phyloP scores from a whole-genome alignment of 2,113 vertebrate species.

The Entelurus aequoreus region DNA sequence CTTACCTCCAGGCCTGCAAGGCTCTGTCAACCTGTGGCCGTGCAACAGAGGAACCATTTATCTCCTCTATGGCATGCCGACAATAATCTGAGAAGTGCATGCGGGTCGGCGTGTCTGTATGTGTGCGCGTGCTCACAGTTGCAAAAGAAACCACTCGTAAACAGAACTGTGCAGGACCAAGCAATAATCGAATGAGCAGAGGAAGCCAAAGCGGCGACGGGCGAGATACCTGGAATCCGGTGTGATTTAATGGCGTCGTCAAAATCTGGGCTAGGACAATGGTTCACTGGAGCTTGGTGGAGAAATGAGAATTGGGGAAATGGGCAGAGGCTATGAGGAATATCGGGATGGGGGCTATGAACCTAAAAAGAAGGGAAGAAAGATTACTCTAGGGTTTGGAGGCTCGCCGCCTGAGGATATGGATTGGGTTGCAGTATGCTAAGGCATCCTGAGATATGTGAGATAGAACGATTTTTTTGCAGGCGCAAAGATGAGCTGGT shows the following conservation, averaged over 20 bases:
- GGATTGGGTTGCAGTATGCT: conserved; percentile 34
- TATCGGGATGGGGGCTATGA: conserved; percentile 35
- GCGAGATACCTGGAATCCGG: conserved; percentile 30
- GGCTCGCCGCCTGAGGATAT: conserved; percentile 35
- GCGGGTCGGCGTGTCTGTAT: conserved; percentile 30
- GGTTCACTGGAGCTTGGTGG: conserved; percentile 55
- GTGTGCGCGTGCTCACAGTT: conserved; percentile 11
- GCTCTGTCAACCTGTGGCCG: conserved; percentile 56
- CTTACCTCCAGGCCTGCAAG: conserved; percentile 31
- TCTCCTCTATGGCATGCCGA: conserved; percentile 55
- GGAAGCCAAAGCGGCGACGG: conserved; percentile 39
- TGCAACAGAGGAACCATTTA: conserved; percentile 57
- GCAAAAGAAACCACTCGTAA: conserved; percentile 34
- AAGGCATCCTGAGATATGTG: conserved; percentile 35
- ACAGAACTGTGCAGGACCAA: conserved; percentile 44
- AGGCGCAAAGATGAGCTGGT: conserved; percentile 2
- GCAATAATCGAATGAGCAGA: neutral
- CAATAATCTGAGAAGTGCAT: conserved; percentile 51
- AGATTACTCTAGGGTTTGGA: conserved; percentile 36
- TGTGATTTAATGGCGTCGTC: conserved; percentile 56
- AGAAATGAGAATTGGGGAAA: conserved; percentile 60
- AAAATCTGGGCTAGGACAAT: conserved; percentile 57
- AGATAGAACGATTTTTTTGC: conserved; percentile 20
- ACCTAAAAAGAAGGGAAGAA: conserved; percentile 39
- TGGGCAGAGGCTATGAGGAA: conserved; percentile 46